phyloP scores from a whole-genome alignment of 2,888 invertebrate genomes.

The Phania funesta region DNA sequence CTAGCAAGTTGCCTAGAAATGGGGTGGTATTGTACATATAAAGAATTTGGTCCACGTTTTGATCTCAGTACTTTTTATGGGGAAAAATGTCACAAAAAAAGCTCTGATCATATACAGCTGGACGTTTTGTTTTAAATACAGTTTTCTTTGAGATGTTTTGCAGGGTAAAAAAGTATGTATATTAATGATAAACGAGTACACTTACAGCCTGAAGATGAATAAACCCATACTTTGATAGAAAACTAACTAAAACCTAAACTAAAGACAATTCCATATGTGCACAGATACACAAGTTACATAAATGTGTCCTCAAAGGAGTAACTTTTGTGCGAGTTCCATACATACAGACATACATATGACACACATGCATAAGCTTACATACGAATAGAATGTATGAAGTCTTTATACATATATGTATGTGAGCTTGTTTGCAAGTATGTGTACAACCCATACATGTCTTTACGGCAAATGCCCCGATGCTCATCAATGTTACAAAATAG shows the following conservation, averaged over 20 bases:
- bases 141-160: no score
- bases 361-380: not conserved
- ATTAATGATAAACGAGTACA: slow-evolving; percentile 55
- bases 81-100: no score
- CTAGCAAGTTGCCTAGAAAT: no score
- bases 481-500: slow-evolving; percentile 59
- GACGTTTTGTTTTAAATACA: no score
- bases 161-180: not conserved
- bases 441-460: slow-evolving; percentile 37
- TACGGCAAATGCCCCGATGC: slow-evolving; percentile 54
- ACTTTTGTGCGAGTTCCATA: slow-evolving; percentile 43
- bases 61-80: no score
- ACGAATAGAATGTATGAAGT: not conserved
- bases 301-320: slow-evolving; percentile 56
- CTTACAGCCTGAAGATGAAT: slow-evolving; percentile 48
- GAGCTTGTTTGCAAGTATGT: not conserved
- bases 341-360: not conserved
- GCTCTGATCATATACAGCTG: no score
- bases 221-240: slow-evolving; percentile 46
- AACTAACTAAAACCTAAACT: slow-evolving; percentile 39
- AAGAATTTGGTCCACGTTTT: no score
- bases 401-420: no score
- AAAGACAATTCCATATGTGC: slow-evolving; percentile 38
- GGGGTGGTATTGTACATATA: no score
- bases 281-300: slow-evolving; percentile 20